phyloP scores from a whole-genome alignment of 2,797 vertebrate genomes.

The Acanthornis magna region DNA sequence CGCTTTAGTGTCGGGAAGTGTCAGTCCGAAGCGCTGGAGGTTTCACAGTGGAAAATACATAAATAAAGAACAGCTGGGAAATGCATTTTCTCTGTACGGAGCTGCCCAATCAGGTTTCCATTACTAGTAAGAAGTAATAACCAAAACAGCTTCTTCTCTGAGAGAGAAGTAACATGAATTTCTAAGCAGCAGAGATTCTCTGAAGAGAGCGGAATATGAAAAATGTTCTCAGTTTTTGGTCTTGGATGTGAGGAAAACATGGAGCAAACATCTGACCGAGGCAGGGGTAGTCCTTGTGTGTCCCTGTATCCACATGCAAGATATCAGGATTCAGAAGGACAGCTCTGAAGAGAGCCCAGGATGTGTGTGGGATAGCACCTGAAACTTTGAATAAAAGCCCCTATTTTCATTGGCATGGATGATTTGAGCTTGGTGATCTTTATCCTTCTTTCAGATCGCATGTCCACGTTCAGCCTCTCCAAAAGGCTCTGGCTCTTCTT shows the following conservation, averaged over 20 bases:
- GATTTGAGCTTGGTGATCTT: not conserved
- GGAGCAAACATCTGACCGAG: not conserved
- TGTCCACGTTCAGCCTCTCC: not conserved
- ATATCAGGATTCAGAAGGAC: not conserved
- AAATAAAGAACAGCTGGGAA: not conserved
- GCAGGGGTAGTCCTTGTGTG: not conserved
- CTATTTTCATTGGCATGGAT: not conserved
- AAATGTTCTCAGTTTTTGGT: not conserved
- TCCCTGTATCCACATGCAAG: not conserved
- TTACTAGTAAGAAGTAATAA: not conserved
- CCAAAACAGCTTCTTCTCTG: not conserved
- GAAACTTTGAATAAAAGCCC: not conserved
- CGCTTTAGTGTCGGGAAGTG: not conserved
- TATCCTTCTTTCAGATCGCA: not conserved
- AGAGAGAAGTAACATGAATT: not conserved
- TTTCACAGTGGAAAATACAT: not conserved
- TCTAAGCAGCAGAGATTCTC: not conserved
- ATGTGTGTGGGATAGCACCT: not conserved
- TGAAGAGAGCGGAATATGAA: not conserved
- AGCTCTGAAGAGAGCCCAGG: not conserved
- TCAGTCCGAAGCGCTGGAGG: not conserved
- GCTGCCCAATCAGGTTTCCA: not conserved
- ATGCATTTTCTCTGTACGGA: not conserved
- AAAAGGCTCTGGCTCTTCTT: not conserved
- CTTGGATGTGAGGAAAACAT: not conserved